A percentile compares a stretch with the other conserved stretches of the same genome.
Evolutionary conservation across 2,113 vertebrate genomes (phyloP).

Genomic region (Erythrolamprus reginae): DNA sequence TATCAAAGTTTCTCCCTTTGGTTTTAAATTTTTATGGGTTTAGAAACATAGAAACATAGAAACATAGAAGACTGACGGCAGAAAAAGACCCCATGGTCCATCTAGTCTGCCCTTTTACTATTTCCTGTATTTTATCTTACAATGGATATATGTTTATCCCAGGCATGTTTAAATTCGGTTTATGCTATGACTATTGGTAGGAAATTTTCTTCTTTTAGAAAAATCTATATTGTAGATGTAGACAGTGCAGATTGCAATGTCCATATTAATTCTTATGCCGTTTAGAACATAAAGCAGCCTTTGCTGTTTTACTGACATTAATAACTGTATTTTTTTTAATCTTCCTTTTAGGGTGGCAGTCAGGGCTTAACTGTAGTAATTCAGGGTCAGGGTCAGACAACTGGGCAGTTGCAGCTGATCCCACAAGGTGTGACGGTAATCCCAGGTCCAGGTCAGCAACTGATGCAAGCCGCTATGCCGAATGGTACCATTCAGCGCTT

Average conservation of each 20-base stretch:
- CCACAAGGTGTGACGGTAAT: slow-evolving; percentile 93
- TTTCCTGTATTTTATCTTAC: no score
- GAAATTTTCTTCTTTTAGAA: background rate
- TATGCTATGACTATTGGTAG: background rate
- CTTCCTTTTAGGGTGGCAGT: slow-evolving; percentile 78
- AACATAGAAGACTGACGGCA: no score
- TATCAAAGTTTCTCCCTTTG: background rate
- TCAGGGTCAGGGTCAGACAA: slow-evolving; percentile 97
- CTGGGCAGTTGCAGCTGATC: slow-evolving; percentile 95
- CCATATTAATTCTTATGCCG: background rate
- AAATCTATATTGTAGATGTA: no score
- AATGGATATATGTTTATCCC: no score
- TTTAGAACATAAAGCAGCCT: slow-evolving; percentile 16
- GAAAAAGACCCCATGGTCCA: no score
- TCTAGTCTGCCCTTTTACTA: no score
- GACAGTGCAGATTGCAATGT: background rate
- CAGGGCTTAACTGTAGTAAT: slow-evolving; percentile 96
- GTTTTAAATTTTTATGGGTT: background rate
- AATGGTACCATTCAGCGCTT: slow-evolving; percentile 96
- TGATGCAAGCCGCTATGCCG: slow-evolving; percentile 99
- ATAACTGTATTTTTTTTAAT: background rate
- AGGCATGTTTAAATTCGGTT: no score
- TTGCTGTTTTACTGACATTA: slow-evolving; percentile 11
- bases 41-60: no score
- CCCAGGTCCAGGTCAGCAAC: slow-evolving; percentile 91